phyloP scores from a whole-genome alignment of 2,113 vertebrate genomes.

The Corythornis vintsioides region DNA sequence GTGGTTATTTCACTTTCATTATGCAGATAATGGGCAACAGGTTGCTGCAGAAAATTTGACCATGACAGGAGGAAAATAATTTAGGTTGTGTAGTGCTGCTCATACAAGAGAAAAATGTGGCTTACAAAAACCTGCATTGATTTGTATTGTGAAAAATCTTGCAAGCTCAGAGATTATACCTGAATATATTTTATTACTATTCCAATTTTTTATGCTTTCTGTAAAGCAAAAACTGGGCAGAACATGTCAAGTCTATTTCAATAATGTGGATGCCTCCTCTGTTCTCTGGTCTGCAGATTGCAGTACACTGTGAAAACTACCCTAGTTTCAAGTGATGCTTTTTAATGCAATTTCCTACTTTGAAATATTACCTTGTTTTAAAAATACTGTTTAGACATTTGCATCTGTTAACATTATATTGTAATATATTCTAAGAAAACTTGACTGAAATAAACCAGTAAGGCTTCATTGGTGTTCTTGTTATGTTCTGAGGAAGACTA shows the following conservation, averaged over 20 bases:
- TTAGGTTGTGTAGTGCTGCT: not conserved
- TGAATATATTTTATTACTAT: constrained; percentile 9
- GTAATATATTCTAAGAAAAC: constrained; percentile 6
- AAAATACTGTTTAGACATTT: constrained; percentile 9
- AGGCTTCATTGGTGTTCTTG: not conserved
- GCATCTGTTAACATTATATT: not conserved
- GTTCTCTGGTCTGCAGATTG: not conserved
- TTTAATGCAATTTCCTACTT: not conserved
- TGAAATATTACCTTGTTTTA: constrained; percentile 17
- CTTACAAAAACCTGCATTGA: not conserved
- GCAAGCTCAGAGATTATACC: not conserved
- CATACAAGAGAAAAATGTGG: not conserved
- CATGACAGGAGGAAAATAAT: not conserved
- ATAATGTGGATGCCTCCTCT: not conserved
- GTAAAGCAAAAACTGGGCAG: not conserved
- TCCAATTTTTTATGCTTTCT: not conserved
- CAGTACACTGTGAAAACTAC: not conserved
- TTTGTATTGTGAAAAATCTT: not conserved
- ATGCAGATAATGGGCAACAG: not conserved
- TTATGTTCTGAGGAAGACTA: not conserved
- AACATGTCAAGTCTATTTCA: not conserved
- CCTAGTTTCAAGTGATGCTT: constrained; percentile 21
- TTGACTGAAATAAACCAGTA: constrained; percentile 20
- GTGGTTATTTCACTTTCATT: not conserved
- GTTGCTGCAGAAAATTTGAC: not conserved